Evolutionary conservation across 2,113 vertebrate genomes (phyloP).

Genomic region (Hoplias malabaricus): DNA sequence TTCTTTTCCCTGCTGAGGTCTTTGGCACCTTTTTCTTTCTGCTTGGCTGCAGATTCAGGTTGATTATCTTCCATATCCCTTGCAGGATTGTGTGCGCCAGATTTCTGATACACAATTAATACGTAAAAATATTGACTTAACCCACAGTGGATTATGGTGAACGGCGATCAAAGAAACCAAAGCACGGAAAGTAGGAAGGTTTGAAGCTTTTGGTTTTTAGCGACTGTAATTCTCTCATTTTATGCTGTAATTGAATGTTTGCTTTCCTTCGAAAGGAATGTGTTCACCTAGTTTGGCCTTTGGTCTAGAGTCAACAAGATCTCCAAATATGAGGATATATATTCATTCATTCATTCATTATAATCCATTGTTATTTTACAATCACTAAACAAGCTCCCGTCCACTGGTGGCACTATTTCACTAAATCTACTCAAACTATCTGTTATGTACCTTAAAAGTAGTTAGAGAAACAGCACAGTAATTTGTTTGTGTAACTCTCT

Average conservation of each 20-base stretch:
- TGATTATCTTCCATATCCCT: slow-evolving; percentile 32
- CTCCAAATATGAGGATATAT: no score
- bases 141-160: background rate
- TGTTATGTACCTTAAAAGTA: no score
- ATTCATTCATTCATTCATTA: no score
- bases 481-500: no score
- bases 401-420: no score
- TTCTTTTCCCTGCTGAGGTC: background rate
- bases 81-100: slow-evolving; percentile 3
- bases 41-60: slow-evolving; percentile 34
- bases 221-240: background rate
- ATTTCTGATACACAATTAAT: background rate
- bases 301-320: no score
- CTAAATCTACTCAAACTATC: no score
- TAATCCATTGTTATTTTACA: no score
- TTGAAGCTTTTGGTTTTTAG: background rate
- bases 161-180: background rate
- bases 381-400: no score
- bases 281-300: no score
- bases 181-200: background rate
- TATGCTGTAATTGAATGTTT: background rate
- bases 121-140: background rate
- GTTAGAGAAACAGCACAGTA: no score
- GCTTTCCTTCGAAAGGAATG: background rate
- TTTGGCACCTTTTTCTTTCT: slow-evolving; percentile 26